Conservation (phyloP, 2,797 vertebrate genomes). For the Lindbergichthys nudifrons region DNA sequence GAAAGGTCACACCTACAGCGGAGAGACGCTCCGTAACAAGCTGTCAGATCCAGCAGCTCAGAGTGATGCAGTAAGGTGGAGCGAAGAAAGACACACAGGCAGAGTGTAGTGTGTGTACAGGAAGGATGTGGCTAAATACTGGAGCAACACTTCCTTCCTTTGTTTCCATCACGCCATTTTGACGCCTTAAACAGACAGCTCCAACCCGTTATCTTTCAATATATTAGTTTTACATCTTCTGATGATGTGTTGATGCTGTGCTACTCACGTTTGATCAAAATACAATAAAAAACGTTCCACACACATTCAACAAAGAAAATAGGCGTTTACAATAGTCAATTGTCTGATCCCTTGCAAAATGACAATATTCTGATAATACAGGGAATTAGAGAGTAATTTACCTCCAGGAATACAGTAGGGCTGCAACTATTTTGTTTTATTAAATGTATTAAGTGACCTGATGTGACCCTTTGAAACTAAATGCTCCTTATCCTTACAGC, state of each 20-base stretch:
- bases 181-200: too few relatives aligned
- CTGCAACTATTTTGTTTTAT: background rate
- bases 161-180: too few relatives aligned
- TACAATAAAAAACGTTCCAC: too few relatives aligned
- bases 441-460: background rate
- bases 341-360: background rate
- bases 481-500: background rate
- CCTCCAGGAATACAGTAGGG: background rate
- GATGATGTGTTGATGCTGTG: too few relatives aligned
- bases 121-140: slow-evolving; percentile 25
- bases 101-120: background rate
- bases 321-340: too few relatives aligned
- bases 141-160: slow-evolving; percentile 23
- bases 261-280: too few relatives aligned
- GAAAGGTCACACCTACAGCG: slow-evolving; percentile 58
- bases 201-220: too few relatives aligned
- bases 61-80: slow-evolving; percentile 4
- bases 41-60: slow-evolving; percentile 55
- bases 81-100: background rate
- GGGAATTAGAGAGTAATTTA: rapidly evolving
- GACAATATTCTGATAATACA: background rate
- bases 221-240: too few relatives aligned
- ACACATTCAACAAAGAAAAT: too few relatives aligned
- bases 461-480: slow-evolving; percentile 22
- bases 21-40: slow-evolving; percentile 61